Evolutionary conservation across 2,888 invertebrate genomes (phyloP).

Genomic region (Gymnoscelis rufifasciata): DNA sequence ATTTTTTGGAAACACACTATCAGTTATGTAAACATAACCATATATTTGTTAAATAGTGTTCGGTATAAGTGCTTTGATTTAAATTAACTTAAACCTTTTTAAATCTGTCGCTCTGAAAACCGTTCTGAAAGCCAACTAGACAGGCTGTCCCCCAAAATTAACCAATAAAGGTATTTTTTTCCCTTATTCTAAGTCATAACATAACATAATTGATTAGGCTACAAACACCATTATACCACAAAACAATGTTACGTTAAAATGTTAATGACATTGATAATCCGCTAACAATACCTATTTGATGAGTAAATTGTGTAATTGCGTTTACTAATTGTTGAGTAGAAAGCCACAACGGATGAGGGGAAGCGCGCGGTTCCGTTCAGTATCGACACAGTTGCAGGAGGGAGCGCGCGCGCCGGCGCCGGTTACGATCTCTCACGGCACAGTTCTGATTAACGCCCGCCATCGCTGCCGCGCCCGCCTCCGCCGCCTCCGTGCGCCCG

Average conservation of each 20-base stretch:
- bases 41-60: no score
- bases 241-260: slow-evolving; percentile 1
- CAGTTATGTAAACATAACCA: no score
- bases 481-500: slow-evolving; percentile 37
- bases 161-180: no score
- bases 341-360: slow-evolving; percentile 39
- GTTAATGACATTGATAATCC: slow-evolving; percentile 26
- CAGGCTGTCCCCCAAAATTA: no score
- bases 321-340: slow-evolving; percentile 52
- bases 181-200: no score
- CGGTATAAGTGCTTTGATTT: no score
- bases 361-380: slow-evolving; percentile 38
- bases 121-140: no score
- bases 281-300: slow-evolving; percentile 34
- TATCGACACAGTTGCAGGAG: slow-evolving; percentile 42
- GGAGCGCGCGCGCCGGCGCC: slow-evolving; percentile 35
- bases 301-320: slow-evolving; percentile 56
- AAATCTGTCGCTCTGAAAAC: no score
- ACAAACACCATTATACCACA: background rate
- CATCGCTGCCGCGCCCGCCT: slow-evolving; percentile 42
- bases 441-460: slow-evolving; percentile 23
- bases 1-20: no score
- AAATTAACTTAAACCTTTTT: no score
- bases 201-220: no score
- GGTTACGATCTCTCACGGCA: slow-evolving; percentile 25